Base-by-base conservation (phyloP, 2,113 vertebrate genomes). In the Geothlypis trichas region DNA sequence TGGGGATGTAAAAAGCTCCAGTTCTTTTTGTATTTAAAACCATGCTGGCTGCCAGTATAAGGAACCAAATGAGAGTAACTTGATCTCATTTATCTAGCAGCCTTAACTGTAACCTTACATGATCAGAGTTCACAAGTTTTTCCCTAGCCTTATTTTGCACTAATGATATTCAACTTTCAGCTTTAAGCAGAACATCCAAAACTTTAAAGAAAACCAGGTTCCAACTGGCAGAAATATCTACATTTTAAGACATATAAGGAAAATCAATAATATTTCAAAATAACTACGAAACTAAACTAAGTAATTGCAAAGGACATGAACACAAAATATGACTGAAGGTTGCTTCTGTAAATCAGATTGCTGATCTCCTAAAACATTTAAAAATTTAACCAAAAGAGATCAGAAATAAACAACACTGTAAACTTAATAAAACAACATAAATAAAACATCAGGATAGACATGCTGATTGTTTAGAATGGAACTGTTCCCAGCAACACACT, bases 11-110 rank as follows among this genome's bases (percentile, higher is more conserved):
- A 74, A 94, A 87, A 63, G 16, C 28, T 88, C 61, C 44, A 55
- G 84, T 63, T 91, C 89, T 72, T 90, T 95, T 92, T 89, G 76
- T 44, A 86, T 84, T 93, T 89, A 91, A 96, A 94, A 91, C 89
- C 74, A 71, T 27, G 22, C 11, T 82, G 74, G 73, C 31, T 73
- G 73, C 80, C 49, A 37, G 39, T 35, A 24, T 59, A 93, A 91
- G 47, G 73, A 85, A 68, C 6, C 51, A 80, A 76, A 54, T 49
- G 94, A 90, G 73, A 89, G 27, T 76, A 77, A 68, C n/a, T 37
- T 79, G 55, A 89, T 86, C 73, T 93, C 82, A 85, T 87, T 95
- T 87, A 79, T 68, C 47, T 57, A 71, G 58, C 42, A 93, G 52
- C 63, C 76, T 55, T 59, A 91, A 52, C 46, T 73, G 58, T 69